These are phyloP conservation scores for Leptopterna dolabrata DNA, from an alignment of 2,888 invertebrate genomes.

Conservation along the genomic window DNA sequence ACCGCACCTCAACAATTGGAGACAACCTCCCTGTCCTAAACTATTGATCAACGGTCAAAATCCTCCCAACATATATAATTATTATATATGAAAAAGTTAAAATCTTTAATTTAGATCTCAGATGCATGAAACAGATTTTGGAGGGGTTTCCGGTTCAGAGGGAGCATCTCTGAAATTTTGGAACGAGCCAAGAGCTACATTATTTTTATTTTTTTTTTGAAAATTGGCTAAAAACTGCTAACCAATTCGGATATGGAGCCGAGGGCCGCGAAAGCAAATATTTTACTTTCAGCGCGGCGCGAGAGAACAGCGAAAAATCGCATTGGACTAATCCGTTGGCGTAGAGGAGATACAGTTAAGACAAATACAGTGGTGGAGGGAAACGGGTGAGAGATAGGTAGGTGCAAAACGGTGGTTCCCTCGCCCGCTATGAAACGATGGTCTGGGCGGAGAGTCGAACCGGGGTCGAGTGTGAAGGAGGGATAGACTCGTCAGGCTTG, in stretches of 20 bases:
- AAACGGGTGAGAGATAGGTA: not conserved
- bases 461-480: not conserved
- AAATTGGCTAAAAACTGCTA: constrained; percentile 12
- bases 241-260: constrained; percentile 8
- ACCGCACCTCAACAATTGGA: too few species aligned
- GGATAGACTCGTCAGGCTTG: too few species aligned
- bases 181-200: too few species aligned
- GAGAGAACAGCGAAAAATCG: constrained; percentile 35
- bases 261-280: constrained; percentile 29
- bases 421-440: not conserved
- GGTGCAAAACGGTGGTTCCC: not conserved
- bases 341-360: constrained; percentile 25
- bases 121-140: too few species aligned
- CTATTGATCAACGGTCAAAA: too few species aligned
- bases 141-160: too few species aligned
- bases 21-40: too few species aligned
- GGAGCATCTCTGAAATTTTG: too few species aligned
- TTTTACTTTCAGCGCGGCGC: constrained; percentile 23
- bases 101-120: too few species aligned
- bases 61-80: too few species aligned
- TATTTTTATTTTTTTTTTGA: too few species aligned
- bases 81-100: too few species aligned
- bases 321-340: constrained; percentile 34
- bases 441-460: not conserved
- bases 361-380: not conserved